Percentiles rank a stretch among this genome's conserved stretches.
These are phyloP conservation scores for Ficedula albicollis DNA, from an alignment of 2,797 vertebrate genomes.

Conservation along the genomic window DNA sequence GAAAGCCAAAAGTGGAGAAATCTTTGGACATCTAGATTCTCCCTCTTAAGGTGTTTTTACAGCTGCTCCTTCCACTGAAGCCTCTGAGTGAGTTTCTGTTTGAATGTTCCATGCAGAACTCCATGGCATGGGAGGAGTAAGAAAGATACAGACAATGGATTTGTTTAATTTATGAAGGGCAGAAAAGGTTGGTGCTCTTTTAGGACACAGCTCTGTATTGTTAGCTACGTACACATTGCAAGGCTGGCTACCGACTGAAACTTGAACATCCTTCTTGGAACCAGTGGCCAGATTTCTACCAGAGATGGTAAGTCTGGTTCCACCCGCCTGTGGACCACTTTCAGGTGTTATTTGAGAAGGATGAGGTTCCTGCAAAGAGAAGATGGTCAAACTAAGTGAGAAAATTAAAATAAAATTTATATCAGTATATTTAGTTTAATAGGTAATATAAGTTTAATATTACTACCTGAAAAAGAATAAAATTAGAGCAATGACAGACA, in stretches of 20 bases:
- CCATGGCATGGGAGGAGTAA: background rate
- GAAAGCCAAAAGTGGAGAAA: background rate
- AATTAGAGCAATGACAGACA: background rate
- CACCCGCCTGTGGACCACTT: constrained; percentile 83
- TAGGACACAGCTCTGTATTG: background rate
- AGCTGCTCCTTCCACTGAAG: background rate
- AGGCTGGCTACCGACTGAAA: constrained; percentile 80
- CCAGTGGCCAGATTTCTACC: constrained; percentile 86
- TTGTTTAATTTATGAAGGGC: background rate
- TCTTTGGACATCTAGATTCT: background rate
- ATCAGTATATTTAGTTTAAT: background rate
- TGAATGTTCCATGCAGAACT: background rate
- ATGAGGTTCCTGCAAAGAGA: constrained; percentile 80
- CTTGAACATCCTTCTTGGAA: constrained; percentile 85
- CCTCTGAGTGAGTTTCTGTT: background rate
- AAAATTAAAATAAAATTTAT: background rate
- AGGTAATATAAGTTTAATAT: background rate
- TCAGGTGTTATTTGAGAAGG: constrained; percentile 71
- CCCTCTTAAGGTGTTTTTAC: background rate
- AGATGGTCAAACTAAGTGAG: background rate
- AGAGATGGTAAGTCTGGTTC: constrained; percentile 88
- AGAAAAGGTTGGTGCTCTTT: background rate
- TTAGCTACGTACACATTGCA: constrained; percentile 88
- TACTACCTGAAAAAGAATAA: background rate
- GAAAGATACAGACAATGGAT: background rate